Evolutionary conservation across 2,888 invertebrate species (phyloP).

Genomic region (Willowsia nigromaculata): DNA sequence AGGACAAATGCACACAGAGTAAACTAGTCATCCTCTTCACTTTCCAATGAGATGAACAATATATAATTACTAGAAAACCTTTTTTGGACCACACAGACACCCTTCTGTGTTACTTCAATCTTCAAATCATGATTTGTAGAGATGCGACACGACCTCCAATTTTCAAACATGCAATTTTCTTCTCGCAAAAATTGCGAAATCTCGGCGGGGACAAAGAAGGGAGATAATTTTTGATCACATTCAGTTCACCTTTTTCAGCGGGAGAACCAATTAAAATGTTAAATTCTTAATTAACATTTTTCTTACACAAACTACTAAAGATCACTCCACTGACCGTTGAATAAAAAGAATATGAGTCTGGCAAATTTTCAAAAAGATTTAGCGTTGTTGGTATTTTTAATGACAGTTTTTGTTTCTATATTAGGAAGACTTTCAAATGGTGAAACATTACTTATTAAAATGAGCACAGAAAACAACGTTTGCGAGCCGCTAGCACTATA

Average conservation of each 20-base stretch:
- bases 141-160: not conserved
- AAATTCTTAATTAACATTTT: constrained; percentile 44
- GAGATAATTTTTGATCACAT: not conserved
- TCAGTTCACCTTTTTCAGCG: not conserved
- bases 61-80: constrained; percentile 46
- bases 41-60: constrained; percentile 8
- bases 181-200: constrained; percentile 6
- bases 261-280: constrained; percentile 42
- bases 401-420: not conserved
- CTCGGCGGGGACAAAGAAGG: not conserved
- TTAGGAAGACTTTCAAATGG: not conserved
- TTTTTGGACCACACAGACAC: constrained; percentile 43
- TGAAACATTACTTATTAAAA: not conserved
- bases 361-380: not conserved
- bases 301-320: not conserved
- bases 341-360: not conserved
- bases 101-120: not conserved
- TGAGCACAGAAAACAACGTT: not conserved
- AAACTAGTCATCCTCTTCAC: constrained; percentile 16
- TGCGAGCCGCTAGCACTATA: not conserved
- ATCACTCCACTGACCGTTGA: not conserved
- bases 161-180: constrained; percentile 13
- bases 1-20: constrained; percentile 15
- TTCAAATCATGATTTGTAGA: not conserved
- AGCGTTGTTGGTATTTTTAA: not conserved